Evolutionary conservation across 1,140 invertebrate species (phyloP), one percentile per base, ranked within the genome.

Genomic region (Brachionus rotundiformis): DNA sequence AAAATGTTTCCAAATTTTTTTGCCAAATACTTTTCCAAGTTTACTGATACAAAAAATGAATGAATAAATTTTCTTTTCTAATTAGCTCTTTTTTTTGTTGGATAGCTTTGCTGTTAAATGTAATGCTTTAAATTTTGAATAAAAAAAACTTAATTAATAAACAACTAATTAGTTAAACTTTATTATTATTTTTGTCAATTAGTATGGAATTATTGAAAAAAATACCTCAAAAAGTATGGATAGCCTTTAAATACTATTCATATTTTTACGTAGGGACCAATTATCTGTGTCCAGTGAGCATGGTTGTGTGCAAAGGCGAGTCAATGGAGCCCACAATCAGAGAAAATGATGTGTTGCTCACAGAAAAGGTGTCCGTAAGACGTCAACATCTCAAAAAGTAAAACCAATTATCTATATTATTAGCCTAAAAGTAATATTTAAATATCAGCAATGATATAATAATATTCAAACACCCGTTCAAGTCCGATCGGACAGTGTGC

Each of bases 1-100:
- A 91, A 93, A 83, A 92, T 91, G 85, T 89, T 96, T 6, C 83
- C 84, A 63, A 83, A 85, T 2, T 77, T 77, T 77, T 77, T 77
- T 54, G 3, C 47, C 19, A 77, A 77, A 77, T 47, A 47, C 29
- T 63, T 63, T 16, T 33, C 25, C 2, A 63, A 63, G 10, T 68
- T 68, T 36, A 33, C 33, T 36, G 33, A 39, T 39, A 5, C 8
- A 33, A 68, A n/a, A 68, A 16, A 27, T 63, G 61, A 16, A 27
- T 63, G 61, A 63, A 63, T 63, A 63, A 63, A 63, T 63, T 63
- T 63, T 29, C 29, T 29, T 10, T 61, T 63, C 16, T 63, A 10
- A 1, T 13, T n/a, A 36, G 13, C 29, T 36, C 36, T 39, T 41
- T 68, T 68, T 68, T 11, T 11, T 33, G 29, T 68, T 10, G 2